phyloP scores from a whole-genome alignment of 2,888 invertebrate genomes.

The Andricus curvator region DNA sequence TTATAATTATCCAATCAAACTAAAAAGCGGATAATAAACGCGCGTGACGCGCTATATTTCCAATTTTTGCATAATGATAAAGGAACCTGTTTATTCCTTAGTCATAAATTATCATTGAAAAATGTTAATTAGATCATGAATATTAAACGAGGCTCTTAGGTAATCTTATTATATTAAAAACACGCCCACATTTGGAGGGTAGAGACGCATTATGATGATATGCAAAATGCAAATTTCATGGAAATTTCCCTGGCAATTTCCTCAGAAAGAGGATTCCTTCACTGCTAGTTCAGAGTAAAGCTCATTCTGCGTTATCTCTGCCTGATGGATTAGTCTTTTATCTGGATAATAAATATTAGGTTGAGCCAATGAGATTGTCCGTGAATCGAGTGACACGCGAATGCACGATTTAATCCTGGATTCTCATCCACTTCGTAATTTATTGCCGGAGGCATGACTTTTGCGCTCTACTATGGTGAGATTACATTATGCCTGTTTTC shows the following conservation, averaged over 20 bases:
- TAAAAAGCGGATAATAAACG: too few relatives aligned
- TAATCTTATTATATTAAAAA: slow-evolving; percentile 32
- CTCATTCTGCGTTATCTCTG: slow-evolving; percentile 28
- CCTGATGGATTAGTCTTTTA: slow-evolving; percentile 31
- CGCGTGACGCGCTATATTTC: too few relatives aligned
- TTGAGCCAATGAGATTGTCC: slow-evolving; percentile 21
- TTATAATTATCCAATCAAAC: too few relatives aligned
- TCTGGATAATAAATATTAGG: slow-evolving; percentile 31
- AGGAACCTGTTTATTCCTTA: not conserved
- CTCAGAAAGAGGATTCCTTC: slow-evolving; percentile 28
- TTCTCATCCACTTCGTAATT: slow-evolving; percentile 20
- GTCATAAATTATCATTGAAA: slow-evolving; percentile 1
- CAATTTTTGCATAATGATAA: not conserved
- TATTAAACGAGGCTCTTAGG: not conserved
- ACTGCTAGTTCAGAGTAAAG: slow-evolving; percentile 22
- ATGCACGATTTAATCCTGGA: slow-evolving; percentile 26
- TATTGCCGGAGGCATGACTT: not conserved
- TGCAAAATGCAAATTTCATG: slow-evolving; percentile 36
- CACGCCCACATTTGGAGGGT: slow-evolving; percentile 20
- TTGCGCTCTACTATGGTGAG: not conserved
- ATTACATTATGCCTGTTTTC: not conserved
- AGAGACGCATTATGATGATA: slow-evolving; percentile 24
- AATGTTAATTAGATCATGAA: slow-evolving; percentile 7
- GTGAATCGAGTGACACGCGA: slow-evolving; percentile 36
- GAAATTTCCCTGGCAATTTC: slow-evolving; percentile 14